Percentiles rank a stretch among this genome's conserved stretches.
phyloP scores from a whole-genome alignment of 2,888 invertebrate species.

The Sinotaia quadrata region DNA sequence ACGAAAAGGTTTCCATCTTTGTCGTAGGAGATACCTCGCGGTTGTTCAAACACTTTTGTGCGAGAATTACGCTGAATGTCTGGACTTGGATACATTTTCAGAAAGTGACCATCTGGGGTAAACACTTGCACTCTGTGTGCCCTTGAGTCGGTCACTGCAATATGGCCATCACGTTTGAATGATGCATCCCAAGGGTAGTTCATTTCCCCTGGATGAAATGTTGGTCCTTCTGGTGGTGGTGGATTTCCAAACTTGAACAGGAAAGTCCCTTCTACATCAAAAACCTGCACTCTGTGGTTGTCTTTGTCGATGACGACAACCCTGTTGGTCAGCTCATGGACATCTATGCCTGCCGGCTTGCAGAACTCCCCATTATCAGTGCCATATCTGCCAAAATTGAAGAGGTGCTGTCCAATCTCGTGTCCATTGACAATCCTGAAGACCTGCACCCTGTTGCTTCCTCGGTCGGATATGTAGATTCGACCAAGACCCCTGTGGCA shows the following conservation, averaged over 20 bases:
- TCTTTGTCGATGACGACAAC: slow-evolving; percentile 6
- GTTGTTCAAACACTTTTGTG: too few species aligned
- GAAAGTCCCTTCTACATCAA: not conserved
- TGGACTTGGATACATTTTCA: too few species aligned
- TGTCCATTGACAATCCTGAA: not conserved
- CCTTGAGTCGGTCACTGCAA: slow-evolving; percentile 92
- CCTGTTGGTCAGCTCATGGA: not conserved
- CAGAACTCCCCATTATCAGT: not conserved
- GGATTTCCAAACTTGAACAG: not conserved
- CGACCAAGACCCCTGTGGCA: not conserved
- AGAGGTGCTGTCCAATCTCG: not conserved
- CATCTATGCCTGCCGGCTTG: not conserved
- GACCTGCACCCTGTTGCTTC: not conserved
- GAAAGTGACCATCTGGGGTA: slow-evolving; percentile 72
- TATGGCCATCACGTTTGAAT: slow-evolving; percentile 84
- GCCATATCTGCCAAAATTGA: not conserved
- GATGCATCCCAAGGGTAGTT: slow-evolving; percentile 98
- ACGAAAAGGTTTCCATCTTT: not conserved
- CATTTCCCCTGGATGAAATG: too few species aligned
- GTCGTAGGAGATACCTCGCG: slow-evolving; percentile 1
- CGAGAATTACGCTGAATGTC: too few species aligned
- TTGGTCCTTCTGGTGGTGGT: slow-evolving; percentile 76
- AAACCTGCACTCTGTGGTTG: slow-evolving; percentile 7
- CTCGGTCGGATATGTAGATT: slow-evolving; percentile 1
- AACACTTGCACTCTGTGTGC: slow-evolving; percentile 94